Conservation (phyloP, 2,113 vertebrate species). For the Phalacrocorax brasilianus region DNA sequence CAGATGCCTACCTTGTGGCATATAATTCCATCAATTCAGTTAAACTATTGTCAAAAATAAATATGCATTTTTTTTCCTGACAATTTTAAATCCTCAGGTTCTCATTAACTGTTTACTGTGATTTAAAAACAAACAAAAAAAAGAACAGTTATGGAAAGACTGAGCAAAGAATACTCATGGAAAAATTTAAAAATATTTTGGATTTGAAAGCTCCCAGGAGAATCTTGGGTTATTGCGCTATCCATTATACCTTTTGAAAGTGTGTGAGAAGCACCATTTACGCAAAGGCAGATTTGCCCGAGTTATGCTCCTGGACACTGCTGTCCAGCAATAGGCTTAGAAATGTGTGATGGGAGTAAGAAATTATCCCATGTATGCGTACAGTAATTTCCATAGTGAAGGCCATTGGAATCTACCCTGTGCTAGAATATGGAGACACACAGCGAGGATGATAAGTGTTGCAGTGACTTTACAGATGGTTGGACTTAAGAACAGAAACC, state of each 20-base stretch:
- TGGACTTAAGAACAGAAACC: not conserved
- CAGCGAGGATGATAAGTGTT: not conserved
- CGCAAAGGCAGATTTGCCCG: not conserved
- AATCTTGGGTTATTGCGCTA: not conserved
- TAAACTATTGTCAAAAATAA: not conserved
- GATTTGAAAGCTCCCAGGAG: not conserved
- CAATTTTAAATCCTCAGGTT: not conserved
- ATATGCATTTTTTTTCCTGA: not conserved
- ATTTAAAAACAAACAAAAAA: not conserved
- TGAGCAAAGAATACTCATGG: not conserved
- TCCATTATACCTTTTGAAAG: not conserved
- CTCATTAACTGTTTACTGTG: not conserved
- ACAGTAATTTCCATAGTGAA: not conserved
- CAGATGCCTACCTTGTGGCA: not conserved
- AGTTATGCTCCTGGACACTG: not conserved
- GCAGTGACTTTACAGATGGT: not conserved
- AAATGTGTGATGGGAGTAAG: not conserved
- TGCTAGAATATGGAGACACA: not conserved
- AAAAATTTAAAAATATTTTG: not conserved
- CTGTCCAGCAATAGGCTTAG: not conserved
- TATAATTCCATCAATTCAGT: not conserved
- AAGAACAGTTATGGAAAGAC: not conserved
- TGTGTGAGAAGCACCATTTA: not conserved
- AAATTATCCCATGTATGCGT: no score
- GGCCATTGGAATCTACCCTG: not conserved